phyloP scores from a whole-genome alignment of 2,888 invertebrate species.

The Eurois occulta region DNA sequence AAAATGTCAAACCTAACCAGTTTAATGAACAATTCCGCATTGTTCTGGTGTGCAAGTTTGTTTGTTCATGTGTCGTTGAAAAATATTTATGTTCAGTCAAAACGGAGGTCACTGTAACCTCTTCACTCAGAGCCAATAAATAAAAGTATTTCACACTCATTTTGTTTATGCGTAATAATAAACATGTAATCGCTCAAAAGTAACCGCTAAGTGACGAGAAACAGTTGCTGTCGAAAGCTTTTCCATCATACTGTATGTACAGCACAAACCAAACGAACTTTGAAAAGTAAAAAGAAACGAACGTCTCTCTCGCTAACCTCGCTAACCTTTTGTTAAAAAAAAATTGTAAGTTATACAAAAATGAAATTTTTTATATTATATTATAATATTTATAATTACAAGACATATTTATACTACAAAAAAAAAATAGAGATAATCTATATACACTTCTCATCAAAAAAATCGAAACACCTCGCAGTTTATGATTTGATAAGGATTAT shows the following conservation, averaged over 20 bases:
- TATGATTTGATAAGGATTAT: too few species aligned
- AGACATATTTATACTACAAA: too few species aligned
- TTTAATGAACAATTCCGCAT: slow-evolving; percentile 56
- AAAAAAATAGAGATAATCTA: too few species aligned
- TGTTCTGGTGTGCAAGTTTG: slow-evolving; percentile 53
- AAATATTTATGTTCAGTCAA: slow-evolving; percentile 1
- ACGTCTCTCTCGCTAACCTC: not conserved
- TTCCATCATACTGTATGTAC: not conserved
- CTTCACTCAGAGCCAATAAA: slow-evolving; percentile 22
- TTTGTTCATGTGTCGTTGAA: slow-evolving; percentile 30
- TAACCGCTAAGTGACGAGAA: slow-evolving; percentile 31
- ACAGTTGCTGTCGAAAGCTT: slow-evolving; percentile 1
- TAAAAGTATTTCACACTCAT: slow-evolving; percentile 24
- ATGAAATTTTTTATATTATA: too few species aligned
- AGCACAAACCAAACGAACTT: not conserved
- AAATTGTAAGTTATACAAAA: not conserved
- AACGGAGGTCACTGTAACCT: not conserved
- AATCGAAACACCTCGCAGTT: too few species aligned
- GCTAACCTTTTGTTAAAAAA: not conserved
- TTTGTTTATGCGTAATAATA: slow-evolving; percentile 15
- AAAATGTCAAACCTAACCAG: slow-evolving; percentile 28
- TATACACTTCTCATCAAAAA: too few species aligned
- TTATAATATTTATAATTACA: too few species aligned
- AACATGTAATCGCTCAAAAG: slow-evolving; percentile 35
- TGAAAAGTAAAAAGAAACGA: not conserved